Base-by-base conservation (phyloP, 2,888 invertebrate species). In the Monopis laevigella region DNA sequence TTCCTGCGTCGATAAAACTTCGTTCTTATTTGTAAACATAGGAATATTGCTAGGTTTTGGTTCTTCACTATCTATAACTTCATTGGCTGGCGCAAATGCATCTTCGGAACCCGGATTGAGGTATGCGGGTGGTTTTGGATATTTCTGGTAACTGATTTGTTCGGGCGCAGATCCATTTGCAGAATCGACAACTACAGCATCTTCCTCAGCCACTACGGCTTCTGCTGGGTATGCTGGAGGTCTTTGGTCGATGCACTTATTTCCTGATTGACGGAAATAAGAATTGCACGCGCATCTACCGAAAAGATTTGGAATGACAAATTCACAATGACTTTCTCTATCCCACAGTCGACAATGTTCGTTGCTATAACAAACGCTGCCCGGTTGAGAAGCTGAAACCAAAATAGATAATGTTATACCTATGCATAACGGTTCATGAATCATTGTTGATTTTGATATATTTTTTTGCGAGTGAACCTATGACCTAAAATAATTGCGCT, bases 281-380 rank as follows among this genome's bases (percentile, higher is more conserved):
- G 86, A 66, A 51, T 88, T 88, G 62, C 95, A 95, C 46, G 90
- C 88, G 57, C 95, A 96, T 56, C 92, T 86, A 36, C 95, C 95
- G 60, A 94, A 93, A 8, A 95, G 84, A 64, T 93, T 92, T 18
- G 93, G 92, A 51, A 96, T 93, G 40, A 93, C 84, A 63, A 92
- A 95, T 66, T 93, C 93, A 58, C 95, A 96, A 58, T 92, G 90
- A 48, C 92, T 92, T 59, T 90, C 88, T 46, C 84, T 84, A 53
- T 92, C 91, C 85, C 89, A 92, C 56, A 94, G 84, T 45, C 88
- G 87, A 63, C 95, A 96, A 65, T 95, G 95, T 45, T 90, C 89
- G 64, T 94, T 91, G 59, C 91, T 93, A 72, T 94, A 93, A 65
- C 95, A 96, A 27, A 93, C 91, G 53, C 92, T 89, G 43, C 93